phyloP scores from a whole-genome alignment of 1,140 invertebrate species.

The Melitaea cinxia region DNA sequence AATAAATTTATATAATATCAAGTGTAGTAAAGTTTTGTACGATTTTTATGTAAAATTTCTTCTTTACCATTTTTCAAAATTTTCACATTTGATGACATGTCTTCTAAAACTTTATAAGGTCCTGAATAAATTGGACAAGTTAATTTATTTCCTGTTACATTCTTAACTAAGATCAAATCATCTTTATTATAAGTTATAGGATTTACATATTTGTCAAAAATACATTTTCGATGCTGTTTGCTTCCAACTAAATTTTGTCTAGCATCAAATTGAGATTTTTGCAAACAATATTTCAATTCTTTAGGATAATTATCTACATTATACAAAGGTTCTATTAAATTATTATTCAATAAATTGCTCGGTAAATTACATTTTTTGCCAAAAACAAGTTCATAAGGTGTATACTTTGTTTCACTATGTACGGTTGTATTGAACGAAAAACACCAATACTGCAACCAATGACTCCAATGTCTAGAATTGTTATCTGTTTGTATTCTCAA shows the following conservation, averaged over 20 bases:
- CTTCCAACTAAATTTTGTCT: conserved; percentile 21
- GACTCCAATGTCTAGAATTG: background rate
- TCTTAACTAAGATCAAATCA: conserved; percentile 29
- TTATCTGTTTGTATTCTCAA: conserved; percentile 15
- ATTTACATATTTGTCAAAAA: conserved; percentile 24
- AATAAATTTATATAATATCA: too few relatives aligned
- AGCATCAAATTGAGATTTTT: conserved; percentile 25
- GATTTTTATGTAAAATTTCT: conserved; percentile 28
- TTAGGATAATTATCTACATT: conserved; percentile 30
- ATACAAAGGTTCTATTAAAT: conserved; percentile 24
- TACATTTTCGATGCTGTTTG: conserved; percentile 20
- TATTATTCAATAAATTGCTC: background rate
- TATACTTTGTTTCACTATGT: conserved; percentile 31
- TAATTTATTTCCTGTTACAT: conserved; percentile 23
- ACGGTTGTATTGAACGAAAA: conserved; percentile 32
- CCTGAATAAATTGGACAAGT: conserved; percentile 26
- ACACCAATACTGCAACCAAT: conserved; percentile 7
- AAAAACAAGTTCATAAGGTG: conserved; percentile 33
- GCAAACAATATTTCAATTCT: conserved; percentile 34
- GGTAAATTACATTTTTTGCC: conserved; percentile 25
- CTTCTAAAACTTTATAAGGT: conserved; percentile 27
- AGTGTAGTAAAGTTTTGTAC: background rate
- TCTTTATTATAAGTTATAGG: conserved; percentile 17
- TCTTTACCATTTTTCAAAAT: conserved; percentile 20
- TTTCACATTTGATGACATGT: conserved; percentile 25